Evolutionary conservation across 1,140 invertebrate genomes (phyloP), one percentile per base, ranked within the genome.

Genomic region (Plectus sambesii): DNA sequence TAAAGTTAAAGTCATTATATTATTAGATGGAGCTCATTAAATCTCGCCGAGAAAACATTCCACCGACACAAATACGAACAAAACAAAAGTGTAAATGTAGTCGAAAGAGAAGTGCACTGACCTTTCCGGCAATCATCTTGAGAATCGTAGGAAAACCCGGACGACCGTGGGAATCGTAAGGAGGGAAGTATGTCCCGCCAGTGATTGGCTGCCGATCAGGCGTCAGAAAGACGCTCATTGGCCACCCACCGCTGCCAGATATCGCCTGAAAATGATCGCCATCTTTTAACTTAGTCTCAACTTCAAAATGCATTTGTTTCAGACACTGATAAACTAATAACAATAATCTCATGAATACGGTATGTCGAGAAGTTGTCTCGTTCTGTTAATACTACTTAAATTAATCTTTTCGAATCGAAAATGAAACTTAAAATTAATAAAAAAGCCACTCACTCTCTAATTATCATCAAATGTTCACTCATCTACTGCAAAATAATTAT

Each of bases 201-300:
- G 80, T 80, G 15, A 94, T 75, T 0, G 89, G 89, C 44, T 80
- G 79, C 46, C 92, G 73, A 61, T 85, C 80, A 15, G 88, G 87
- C 1, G 87, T 88, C 8, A 94, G 70, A 74, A 89, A 92, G 2
- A 94, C 83, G 64, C 81, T 87, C 84, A 94, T 85, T 1, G 88
- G 88, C 88, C 88, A 79, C 80, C 55, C 87, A 79, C 87, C 85
- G 60, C 80, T 75, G 12, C 85, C 85, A 45, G 79, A 80, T 23
- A 81, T 81, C 23, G 81, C 81, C 76, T 81, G 55, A 24, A 62
- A 42, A 20, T n/a, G n/a, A n/a, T n/a, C n/a, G n/a, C n/a, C n/a
- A n/a, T n/a, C n/a, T n/a, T n/a, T n/a, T n/a, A n/a, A n/a, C n/a
- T n/a, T n/a, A n/a, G n/a, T n/a, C n/a, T n/a, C n/a, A n/a, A n/a